Base-by-base conservation (phyloP, 2,797 vertebrate species). In the Monodelphis domestica region DNA sequence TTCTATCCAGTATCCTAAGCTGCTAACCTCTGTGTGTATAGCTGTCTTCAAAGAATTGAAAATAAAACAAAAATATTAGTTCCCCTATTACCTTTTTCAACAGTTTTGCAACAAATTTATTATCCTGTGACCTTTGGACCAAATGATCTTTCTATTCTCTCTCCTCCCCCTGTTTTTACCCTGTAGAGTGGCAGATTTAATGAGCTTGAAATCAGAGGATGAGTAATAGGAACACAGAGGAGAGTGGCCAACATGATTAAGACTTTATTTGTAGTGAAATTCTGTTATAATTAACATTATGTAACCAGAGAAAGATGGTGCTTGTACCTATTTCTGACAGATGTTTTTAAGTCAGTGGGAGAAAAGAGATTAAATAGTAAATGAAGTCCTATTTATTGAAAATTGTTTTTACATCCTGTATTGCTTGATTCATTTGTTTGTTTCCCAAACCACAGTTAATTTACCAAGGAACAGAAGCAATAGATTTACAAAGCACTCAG, bases 241-340 rank as follows among this genome's bases (percentile, higher is more conserved):
- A 78, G 87, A 89, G 93, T 53, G 63, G 94, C 89, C 94, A 52
- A 10, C 7, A 52, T 94, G 94, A 93, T 94, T 90, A 94, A 97
- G 92, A 92, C 91, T 92, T 94, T 92, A 57, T 94, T 93, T 94
- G 90, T 91, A 21, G 87, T 78, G 93, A 54, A 87, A 97, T 95
- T 94, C 91, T 51, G 53, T 94, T 93, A 54, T 96, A 95, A 96
- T 97, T 94, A 96, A 96, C 88, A 88, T 94, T 93, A 94, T 89
- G 93, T 96, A 96, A 95, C 89, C 89, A 91, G 91, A 96, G 94
- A 95, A 91, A 92, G 54, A 91, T 1, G 28, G 57, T 56, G n/a
- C 90, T 56, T 70, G 45, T 45, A 10, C 94, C 94, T 93, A 92
- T 89, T 91, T 57, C 95, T 94, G 92, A 57, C 88, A 95, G 95